phyloP scores from a whole-genome alignment of 92 coral and sea anemone genomes.

The Virgularia gustaviana region DNA sequence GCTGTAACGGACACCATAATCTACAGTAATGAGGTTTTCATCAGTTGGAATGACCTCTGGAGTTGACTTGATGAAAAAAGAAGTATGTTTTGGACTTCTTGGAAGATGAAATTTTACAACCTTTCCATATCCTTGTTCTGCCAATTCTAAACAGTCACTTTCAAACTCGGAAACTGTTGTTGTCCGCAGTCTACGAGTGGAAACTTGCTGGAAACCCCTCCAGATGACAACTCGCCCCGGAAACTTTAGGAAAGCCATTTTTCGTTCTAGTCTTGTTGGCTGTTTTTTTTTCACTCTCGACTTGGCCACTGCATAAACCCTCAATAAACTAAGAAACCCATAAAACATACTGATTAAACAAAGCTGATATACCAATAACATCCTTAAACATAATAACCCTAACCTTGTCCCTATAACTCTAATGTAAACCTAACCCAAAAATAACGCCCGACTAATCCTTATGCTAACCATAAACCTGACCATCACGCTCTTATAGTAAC shows the following conservation, averaged over 20 bases:
- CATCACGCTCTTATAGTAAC: no score
- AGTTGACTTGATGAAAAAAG: not conserved
- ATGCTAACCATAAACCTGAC: no score
- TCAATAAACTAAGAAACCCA: no score
- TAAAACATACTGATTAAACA: no score
- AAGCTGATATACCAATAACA: no score
- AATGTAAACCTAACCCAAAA: no score
- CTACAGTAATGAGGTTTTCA: not conserved
- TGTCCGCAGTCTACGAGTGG: not conserved
- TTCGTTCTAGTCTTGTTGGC: not conserved
- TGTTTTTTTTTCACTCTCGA: not conserved
- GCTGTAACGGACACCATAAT: not conserved
- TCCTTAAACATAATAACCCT: no score
- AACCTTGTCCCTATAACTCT: no score
- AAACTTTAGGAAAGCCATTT: not conserved
- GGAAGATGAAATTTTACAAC: not conserved
- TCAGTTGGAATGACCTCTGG: not conserved
- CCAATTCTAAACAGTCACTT: not conserved
- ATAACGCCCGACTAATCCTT: no score
- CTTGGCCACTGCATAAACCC: no score
- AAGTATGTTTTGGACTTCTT: not conserved
- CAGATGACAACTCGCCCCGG: not conserved
- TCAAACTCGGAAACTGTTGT: not conserved
- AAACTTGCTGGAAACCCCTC: conserved; percentile 4
- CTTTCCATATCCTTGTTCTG: not conserved